A percentile compares a stretch with the other conserved stretches of the same genome.
phyloP scores from a whole-genome alignment of 2,888 invertebrate species.

The Caenorhabditis plicata region DNA sequence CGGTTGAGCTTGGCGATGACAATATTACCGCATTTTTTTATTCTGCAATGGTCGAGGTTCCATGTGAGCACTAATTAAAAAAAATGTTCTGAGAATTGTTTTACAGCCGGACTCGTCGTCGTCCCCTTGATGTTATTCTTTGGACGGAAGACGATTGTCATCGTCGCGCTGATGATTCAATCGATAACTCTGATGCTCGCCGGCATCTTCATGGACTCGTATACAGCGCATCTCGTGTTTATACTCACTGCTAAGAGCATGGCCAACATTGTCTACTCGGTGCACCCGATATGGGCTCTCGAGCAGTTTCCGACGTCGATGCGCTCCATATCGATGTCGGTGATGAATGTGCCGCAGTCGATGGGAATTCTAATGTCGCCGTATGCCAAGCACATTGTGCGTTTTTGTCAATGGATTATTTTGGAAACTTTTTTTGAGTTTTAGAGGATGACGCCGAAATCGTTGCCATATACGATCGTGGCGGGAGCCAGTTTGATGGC shows the following conservation, averaged over 20 bases:
- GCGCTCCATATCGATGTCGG: slow-evolving; percentile 14
- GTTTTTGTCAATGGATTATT: not conserved
- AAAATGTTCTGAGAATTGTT: not conserved
- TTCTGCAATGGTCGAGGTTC: slow-evolving; percentile 22
- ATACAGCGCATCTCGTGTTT: slow-evolving; percentile 4
- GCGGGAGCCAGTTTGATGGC: slow-evolving; percentile 13
- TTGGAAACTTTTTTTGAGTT: not conserved
- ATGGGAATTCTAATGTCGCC: slow-evolving; percentile 30
- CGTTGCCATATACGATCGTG: slow-evolving; percentile 15
- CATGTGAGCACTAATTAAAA: slow-evolving; percentile 10
- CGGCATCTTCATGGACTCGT: slow-evolving; percentile 3
- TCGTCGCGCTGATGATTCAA: slow-evolving; percentile 12
- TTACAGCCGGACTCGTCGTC: slow-evolving; percentile 20
- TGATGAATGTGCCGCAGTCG: slow-evolving; percentile 32
- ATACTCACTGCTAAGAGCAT: slow-evolving; percentile 20
- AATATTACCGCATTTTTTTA: slow-evolving; percentile 15
- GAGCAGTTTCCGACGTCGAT: slow-evolving; percentile 34
- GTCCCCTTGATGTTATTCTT: slow-evolving; percentile 25
- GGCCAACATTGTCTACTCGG: slow-evolving; percentile 31
- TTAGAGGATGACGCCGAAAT: slow-evolving; percentile 5
- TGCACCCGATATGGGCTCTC: slow-evolving; percentile 33
- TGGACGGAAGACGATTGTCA: slow-evolving; percentile 14
- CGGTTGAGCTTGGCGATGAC: slow-evolving; percentile 20
- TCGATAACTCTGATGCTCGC: slow-evolving; percentile 6
- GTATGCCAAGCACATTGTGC: slow-evolving; percentile 25